These are phyloP conservation scores for Dromococcyx pavoninus DNA, from an alignment of 2,797 vertebrate genomes.

Conservation along the genomic window DNA sequence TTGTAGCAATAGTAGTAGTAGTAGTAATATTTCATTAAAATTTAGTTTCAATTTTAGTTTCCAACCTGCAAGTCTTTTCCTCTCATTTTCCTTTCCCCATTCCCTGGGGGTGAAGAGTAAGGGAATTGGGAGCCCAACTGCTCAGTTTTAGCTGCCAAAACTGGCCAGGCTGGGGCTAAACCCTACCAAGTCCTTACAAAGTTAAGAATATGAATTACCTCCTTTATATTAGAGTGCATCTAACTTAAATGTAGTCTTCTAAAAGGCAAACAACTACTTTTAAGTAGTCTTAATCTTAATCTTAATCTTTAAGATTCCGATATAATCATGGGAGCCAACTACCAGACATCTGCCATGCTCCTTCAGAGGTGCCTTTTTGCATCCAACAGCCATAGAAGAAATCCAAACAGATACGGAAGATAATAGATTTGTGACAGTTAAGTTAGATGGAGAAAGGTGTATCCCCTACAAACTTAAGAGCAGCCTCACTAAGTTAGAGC, in stretches of 20 bases:
- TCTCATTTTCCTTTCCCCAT: too few relatives aligned
- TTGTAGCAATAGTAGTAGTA: too few relatives aligned
- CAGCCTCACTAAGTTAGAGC: neutral
- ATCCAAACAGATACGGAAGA: neutral
- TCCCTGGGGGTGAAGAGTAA: too few relatives aligned
- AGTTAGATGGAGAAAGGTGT: neutral
- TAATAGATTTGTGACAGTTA: neutral
- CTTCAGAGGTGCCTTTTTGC: neutral
- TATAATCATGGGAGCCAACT: neutral
- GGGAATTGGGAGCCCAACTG: too few relatives aligned
- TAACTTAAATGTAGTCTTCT: neutral
- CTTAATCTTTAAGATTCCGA: neutral
- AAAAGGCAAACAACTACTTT: neutral
- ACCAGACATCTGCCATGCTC: neutral
- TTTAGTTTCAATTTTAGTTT: too few relatives aligned
- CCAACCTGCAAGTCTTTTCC: too few relatives aligned
- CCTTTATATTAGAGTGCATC: neutral
- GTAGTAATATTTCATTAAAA: too few relatives aligned
- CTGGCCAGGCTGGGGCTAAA: too few relatives aligned
- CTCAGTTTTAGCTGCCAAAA: too few relatives aligned
- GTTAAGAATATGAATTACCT: neutral
- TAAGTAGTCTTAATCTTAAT: too few relatives aligned
- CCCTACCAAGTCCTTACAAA: neutral
- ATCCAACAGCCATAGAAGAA: neutral
- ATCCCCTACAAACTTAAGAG: neutral